Evolutionary conservation across 64 coral and sea anemone species (phyloP).

Genomic region (Acropora yongei): DNA sequence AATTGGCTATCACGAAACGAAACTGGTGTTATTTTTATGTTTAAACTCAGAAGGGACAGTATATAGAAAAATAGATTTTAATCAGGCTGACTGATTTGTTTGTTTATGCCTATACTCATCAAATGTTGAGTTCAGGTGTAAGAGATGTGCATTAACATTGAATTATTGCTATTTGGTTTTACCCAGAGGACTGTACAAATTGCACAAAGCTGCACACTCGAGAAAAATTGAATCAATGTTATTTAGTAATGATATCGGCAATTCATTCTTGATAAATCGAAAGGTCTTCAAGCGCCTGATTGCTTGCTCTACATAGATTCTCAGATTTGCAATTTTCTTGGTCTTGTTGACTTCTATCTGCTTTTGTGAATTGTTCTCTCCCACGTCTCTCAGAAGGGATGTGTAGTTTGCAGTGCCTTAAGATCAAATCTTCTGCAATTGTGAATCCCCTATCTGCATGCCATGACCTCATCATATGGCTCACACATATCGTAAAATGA

Average conservation of each 20-base stretch:
- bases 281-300: conserved; percentile 31
- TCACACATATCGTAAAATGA: conserved; percentile 50
- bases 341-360: conserved; percentile 22
- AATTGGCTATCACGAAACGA: conserved; percentile 51
- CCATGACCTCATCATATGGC: conserved; percentile 72
- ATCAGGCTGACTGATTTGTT: conserved; percentile 50
- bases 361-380: conserved; percentile 37
- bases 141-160: conserved; percentile 59
- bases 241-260: conserved; percentile 30
- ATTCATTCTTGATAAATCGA: conserved; percentile 32
- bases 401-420: background rate
- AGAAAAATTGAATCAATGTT: conserved; percentile 22
- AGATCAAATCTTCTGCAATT: conserved; percentile 12
- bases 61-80: conserved; percentile 49
- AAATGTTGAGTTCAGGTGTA: conserved; percentile 26
- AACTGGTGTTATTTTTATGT: conserved; percentile 68
- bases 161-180: conserved; percentile 40
- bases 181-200: conserved; percentile 41
- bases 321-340: conserved; percentile 29
- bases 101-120: background rate
- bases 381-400: conserved; percentile 27
- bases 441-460: conserved; percentile 1
- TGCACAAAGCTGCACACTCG: conserved; percentile 33
- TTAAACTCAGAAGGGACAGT: conserved; percentile 68
- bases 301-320: conserved; percentile 35